These are phyloP conservation scores for Lucifuga dentata DNA, from an alignment of 2,113 vertebrate species.

Conservation along the genomic window DNA sequence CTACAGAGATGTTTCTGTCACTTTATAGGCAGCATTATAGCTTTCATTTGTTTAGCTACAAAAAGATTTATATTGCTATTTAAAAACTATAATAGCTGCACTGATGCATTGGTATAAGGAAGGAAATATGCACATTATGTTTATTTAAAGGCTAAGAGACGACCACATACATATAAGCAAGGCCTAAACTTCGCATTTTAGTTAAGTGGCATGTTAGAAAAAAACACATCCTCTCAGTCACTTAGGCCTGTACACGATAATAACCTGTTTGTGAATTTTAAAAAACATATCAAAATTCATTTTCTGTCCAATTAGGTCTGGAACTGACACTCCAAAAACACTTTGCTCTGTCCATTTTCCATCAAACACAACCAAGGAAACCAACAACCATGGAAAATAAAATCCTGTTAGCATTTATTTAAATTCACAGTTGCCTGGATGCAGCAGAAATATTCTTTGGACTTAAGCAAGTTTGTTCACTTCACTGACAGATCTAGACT, in stretches of 20 bases:
- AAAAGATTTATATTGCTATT: slow-evolving; percentile 84
- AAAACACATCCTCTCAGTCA: slow-evolving; percentile 53
- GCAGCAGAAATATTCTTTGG: slow-evolving; percentile 99
- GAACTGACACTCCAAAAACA: slow-evolving; percentile 50
- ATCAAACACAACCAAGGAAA: slow-evolving; percentile 72
- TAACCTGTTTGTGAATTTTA: slow-evolving; percentile 49
- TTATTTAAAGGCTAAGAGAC: slow-evolving; percentile 68
- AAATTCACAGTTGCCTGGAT: slow-evolving; percentile 97
- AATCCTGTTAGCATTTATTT: slow-evolving; percentile 82
- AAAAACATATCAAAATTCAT: slow-evolving; percentile 70
- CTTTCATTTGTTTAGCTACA: slow-evolving; percentile 80
- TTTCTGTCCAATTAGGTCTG: slow-evolving; percentile 65
- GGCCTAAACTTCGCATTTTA: slow-evolving; percentile 63
- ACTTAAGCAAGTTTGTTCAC: slow-evolving; percentile 90
- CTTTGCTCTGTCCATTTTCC: slow-evolving; percentile 66
- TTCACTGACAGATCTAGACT: slow-evolving; percentile 82
- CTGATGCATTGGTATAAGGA: slow-evolving; percentile 68
- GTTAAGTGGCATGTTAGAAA: slow-evolving; percentile 66
- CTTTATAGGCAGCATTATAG: slow-evolving; percentile 80
- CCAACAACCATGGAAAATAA: slow-evolving; percentile 82
- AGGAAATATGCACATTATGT: slow-evolving; percentile 53
- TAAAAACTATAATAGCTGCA: slow-evolving; percentile 80
- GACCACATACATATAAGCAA: slow-evolving; percentile 64
- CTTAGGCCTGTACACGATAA: slow-evolving; percentile 43
- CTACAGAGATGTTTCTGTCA: slow-evolving; percentile 81